These are phyloP conservation scores for Lasioglossum albipes DNA, from an alignment of 1,140 invertebrate species.

Conservation along the genomic window DNA sequence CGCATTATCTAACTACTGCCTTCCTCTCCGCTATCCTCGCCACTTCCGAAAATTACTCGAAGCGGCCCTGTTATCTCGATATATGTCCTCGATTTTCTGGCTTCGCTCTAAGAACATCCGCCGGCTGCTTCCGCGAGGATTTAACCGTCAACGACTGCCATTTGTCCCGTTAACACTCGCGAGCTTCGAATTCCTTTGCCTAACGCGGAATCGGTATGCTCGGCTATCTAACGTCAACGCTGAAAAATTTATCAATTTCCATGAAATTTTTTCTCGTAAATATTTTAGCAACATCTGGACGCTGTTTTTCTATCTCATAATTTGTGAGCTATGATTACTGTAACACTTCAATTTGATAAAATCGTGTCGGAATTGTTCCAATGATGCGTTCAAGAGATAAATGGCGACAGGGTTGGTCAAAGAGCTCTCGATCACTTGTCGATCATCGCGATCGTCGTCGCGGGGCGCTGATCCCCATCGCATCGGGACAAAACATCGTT, in stretches of 20 bases:
- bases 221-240: too few relatives aligned
- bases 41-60: constrained; percentile 28
- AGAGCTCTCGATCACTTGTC: not conserved
- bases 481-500: not conserved
- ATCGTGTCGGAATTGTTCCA: too few relatives aligned
- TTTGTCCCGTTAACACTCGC: not conserved
- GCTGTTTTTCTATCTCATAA: too few relatives aligned
- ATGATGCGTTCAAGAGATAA: too few relatives aligned
- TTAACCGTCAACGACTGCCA: not conserved
- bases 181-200: not conserved
- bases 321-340: too few relatives aligned
- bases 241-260: not conserved
- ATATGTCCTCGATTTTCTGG: not conserved
- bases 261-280: too few relatives aligned
- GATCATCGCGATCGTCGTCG: not conserved
- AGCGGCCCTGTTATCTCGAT: constrained; percentile 25
- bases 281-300: too few relatives aligned
- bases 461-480: not conserved
- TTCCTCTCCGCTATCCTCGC: constrained; percentile 14
- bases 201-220: not conserved
- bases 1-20: constrained; percentile 33
- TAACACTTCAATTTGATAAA: too few relatives aligned
- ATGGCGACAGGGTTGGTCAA: not conserved
- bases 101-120: constrained; percentile 19
- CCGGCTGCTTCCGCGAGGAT: constrained; percentile 2